phyloP scores from a whole-genome alignment of 2,888 invertebrate genomes.

The Sepioteuthis lessoniana region DNA sequence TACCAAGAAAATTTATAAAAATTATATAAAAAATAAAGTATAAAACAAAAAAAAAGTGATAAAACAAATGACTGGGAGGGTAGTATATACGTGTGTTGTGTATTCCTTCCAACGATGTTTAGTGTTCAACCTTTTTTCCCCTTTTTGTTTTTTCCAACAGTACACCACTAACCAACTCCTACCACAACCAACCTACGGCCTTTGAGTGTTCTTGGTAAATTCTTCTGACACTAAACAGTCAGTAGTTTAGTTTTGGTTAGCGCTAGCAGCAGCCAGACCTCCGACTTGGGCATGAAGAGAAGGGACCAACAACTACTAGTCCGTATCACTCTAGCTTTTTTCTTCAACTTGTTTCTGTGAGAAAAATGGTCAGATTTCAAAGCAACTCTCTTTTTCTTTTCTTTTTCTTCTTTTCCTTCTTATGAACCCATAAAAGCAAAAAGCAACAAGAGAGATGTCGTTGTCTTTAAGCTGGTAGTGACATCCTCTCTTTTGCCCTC shows the following conservation, averaged over 20 bases:
- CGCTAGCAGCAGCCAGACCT: conserved; percentile 33
- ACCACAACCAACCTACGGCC: background rate
- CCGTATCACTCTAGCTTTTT: background rate
- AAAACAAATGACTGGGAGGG: background rate
- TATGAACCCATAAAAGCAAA: background rate
- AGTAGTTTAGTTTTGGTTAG: background rate
- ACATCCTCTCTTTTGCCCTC: conserved; percentile 50
- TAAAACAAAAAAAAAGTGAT: background rate
- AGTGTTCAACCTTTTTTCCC: background rate
- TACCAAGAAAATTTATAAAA: background rate
- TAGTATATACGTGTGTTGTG: background rate
- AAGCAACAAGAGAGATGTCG: background rate
- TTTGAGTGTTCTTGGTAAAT: background rate
- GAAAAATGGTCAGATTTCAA: background rate
- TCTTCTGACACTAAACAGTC: conserved; percentile 33
- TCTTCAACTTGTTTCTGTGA: background rate
- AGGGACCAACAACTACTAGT: conserved; percentile 34
- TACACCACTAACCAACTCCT: background rate
- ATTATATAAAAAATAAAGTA: background rate
- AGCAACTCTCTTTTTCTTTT: background rate
- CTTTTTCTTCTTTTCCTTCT: too few species aligned
- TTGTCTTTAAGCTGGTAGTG: background rate
- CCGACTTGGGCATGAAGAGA: background rate
- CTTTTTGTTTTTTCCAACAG: background rate
- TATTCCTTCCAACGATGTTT: background rate